These are phyloP conservation scores for Oryzaephilus surinamensis DNA, from an alignment of 1,140 invertebrate genomes.

Conservation along the genomic window DNA sequence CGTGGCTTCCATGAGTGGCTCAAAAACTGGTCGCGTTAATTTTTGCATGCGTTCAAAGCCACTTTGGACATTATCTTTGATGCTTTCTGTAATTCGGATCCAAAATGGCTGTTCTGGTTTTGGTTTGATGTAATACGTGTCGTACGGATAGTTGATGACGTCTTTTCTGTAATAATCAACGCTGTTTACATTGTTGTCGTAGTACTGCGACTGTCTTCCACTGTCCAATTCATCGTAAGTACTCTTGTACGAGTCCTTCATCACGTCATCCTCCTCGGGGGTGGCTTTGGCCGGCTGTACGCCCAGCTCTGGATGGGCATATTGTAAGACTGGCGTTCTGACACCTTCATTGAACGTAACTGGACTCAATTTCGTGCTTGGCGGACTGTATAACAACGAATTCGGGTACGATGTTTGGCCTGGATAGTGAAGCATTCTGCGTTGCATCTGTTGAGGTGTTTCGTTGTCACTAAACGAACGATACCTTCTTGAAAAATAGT, in stretches of 20 bases:
- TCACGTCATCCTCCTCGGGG: slow-evolving; percentile 32
- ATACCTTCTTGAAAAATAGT: slow-evolving; percentile 43
- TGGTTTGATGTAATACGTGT: slow-evolving; percentile 39
- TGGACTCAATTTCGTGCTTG: slow-evolving; percentile 37
- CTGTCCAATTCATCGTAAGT: slow-evolving; percentile 13
- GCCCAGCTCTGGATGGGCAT: slow-evolving; percentile 66
- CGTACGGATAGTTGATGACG: slow-evolving; percentile 42
- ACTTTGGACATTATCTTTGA: slow-evolving; percentile 58
- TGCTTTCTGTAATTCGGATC: slow-evolving; percentile 57
- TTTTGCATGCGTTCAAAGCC: slow-evolving; percentile 58
- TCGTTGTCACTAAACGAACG: slow-evolving; percentile 35
- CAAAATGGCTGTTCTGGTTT: slow-evolving; percentile 52
- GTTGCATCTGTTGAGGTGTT: slow-evolving; percentile 46
- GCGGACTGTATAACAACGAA: slow-evolving; percentile 47
- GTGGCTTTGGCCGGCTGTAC: slow-evolving; percentile 58
- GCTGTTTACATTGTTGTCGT: slow-evolving; percentile 43
- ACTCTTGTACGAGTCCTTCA: neutral
- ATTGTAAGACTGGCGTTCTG: slow-evolving; percentile 60
- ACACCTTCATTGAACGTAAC: slow-evolving; percentile 54
- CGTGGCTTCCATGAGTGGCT: slow-evolving; percentile 62
- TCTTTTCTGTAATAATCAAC: slow-evolving; percentile 38
- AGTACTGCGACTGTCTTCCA: slow-evolving; percentile 34
- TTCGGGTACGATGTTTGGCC: slow-evolving; percentile 50
- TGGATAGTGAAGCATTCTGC: slow-evolving; percentile 56
- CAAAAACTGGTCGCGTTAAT: slow-evolving; percentile 57